Evolutionary conservation across 2,888 invertebrate genomes (phyloP).

Genomic region (Acrobeloides nanus): DNA sequence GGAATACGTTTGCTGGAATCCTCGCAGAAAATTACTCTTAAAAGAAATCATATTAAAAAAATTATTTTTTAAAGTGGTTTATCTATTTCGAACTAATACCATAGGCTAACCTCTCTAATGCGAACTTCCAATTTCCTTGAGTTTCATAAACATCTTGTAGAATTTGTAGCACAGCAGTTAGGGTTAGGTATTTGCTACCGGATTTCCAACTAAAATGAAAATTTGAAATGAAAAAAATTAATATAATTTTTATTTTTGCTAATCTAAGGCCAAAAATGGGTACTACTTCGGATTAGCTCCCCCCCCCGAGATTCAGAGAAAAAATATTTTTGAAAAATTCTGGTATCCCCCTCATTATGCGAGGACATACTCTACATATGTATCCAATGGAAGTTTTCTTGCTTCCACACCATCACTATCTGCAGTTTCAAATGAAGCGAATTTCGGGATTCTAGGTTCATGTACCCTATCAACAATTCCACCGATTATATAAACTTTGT

Average conservation of each 20-base stretch:
- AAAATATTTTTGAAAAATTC: neutral
- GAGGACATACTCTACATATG: constrained; percentile 15
- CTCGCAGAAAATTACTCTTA: too few species aligned
- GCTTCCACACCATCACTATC: constrained; percentile 29
- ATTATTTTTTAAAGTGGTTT: neutral
- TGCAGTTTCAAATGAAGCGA: constrained; percentile 39
- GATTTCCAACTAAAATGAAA: constrained; percentile 24
- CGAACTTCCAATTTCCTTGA: constrained; percentile 33
- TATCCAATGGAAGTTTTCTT: constrained; percentile 29
- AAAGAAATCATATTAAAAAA: neutral
- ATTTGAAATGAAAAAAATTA: neutral
- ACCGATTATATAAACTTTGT: constrained; percentile 44
- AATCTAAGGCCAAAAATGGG: too few species aligned
- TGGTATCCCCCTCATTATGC: constrained; percentile 3
- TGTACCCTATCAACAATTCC: constrained; percentile 49
- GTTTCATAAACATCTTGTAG: constrained; percentile 35
- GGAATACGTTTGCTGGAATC: too few species aligned
- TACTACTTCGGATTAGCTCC: constrained; percentile 17
- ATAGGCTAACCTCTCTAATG: constrained; percentile 23
- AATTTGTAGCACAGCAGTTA: constrained; percentile 38
- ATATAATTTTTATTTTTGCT: too few species aligned
- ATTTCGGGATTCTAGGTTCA: constrained; percentile 32
- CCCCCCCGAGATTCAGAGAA: constrained; percentile 9
- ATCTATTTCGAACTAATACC: too few species aligned
- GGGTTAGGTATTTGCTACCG: constrained; percentile 39